Evolutionary conservation across 2,888 invertebrate genomes (phyloP).

Genomic region (Luperina nickerlii): DNA sequence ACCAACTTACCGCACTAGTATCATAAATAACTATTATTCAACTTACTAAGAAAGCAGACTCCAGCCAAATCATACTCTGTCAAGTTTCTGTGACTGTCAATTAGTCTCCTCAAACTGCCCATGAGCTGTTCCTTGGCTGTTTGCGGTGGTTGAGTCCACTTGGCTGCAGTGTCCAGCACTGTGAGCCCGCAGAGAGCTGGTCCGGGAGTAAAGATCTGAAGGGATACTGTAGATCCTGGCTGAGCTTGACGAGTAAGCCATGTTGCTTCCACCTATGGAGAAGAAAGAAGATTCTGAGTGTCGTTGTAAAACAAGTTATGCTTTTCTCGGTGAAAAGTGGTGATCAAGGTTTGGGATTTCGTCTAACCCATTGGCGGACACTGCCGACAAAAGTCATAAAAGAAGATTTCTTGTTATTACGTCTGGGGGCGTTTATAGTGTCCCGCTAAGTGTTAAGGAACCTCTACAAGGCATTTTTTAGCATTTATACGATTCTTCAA

Average conservation of each 20-base stretch:
- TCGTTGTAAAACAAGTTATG: too few species aligned
- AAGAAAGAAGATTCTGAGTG: not conserved
- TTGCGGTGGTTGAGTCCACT: constrained; percentile 71
- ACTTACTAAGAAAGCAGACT: constrained; percentile 81
- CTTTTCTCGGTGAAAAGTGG: not conserved
- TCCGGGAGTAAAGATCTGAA: constrained; percentile 78
- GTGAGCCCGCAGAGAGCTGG: constrained; percentile 85
- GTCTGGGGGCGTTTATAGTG: too few species aligned
- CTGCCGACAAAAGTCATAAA: too few species aligned
- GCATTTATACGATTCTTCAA: too few species aligned
- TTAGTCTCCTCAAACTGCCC: constrained; percentile 71
- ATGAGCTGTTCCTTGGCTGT: constrained; percentile 75
- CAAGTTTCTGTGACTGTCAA: constrained; percentile 81
- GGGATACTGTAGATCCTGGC: constrained; percentile 77
- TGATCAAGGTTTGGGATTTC: not conserved
- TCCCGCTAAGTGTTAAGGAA: not conserved
- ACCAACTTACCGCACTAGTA: too few species aligned
- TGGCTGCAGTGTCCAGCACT: constrained; percentile 79
- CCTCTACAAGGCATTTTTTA: not conserved
- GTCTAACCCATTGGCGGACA: too few species aligned
- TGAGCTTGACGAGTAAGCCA: constrained; percentile 79
- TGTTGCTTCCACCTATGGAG: constrained; percentile 78
- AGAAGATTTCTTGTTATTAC: too few species aligned
- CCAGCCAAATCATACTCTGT: constrained; percentile 84
- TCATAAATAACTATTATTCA: not conserved